These are phyloP conservation scores for Zaprionus kolodkinae DNA, from an alignment of 1,140 invertebrate genomes.

Conservation along the genomic window DNA sequence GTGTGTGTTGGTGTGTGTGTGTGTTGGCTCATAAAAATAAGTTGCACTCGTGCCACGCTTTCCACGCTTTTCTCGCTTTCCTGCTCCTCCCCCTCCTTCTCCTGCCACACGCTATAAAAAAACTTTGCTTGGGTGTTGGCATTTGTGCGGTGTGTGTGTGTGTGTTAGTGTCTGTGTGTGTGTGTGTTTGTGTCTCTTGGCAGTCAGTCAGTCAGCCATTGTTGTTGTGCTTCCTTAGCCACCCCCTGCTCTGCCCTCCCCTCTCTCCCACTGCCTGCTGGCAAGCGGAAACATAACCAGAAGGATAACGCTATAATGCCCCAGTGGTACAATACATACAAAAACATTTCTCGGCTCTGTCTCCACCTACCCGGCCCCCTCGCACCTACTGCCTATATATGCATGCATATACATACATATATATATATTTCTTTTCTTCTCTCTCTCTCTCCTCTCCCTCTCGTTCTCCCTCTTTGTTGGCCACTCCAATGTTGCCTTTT, in stretches of 20 bases:
- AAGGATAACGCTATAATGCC: constrained; percentile 83
- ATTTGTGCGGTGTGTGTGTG: constrained; percentile 43
- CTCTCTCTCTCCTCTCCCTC: neutral
- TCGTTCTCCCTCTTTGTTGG: constrained; percentile 28
- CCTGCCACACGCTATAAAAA: constrained; percentile 62
- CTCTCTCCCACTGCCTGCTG: constrained; percentile 51
- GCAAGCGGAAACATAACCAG: constrained; percentile 82
- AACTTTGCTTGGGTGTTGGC: constrained; percentile 69
- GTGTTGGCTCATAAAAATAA: constrained; percentile 78
- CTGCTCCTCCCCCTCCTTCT: neutral
- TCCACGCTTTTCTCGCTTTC: constrained; percentile 48
- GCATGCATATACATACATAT: neutral
- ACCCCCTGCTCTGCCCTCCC: neutral
- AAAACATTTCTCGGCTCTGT: constrained; percentile 66
- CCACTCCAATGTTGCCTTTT: constrained; percentile 53
- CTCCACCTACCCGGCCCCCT: neutral
- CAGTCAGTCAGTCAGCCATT: constrained; percentile 80
- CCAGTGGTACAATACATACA: constrained; percentile 74
- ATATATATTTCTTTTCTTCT: neutral
- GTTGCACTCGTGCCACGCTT: constrained; percentile 79
- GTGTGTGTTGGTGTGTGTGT: constrained; percentile 39
- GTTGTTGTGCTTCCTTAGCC: constrained; percentile 55
- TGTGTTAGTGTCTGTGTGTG: constrained; percentile 38
- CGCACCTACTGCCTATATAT: neutral
- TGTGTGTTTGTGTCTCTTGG: constrained; percentile 65